Base-by-base conservation (phyloP, 2,113 vertebrate genomes). In the Setophaga coronata region DNA sequence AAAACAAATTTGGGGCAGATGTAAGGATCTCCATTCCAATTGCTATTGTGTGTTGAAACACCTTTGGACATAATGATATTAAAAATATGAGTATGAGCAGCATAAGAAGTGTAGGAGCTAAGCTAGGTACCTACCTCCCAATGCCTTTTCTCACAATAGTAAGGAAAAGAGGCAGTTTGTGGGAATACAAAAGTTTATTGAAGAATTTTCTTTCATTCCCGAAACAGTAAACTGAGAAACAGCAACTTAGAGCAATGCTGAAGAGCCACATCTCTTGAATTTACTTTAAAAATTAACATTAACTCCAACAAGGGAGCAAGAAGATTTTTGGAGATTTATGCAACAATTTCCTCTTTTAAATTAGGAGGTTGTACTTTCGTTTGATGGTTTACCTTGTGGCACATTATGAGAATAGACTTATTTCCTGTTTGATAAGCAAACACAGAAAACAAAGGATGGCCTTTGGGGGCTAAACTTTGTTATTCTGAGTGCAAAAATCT, bases 401-500 rank as follows among this genome's bases (percentile, higher is more conserved):
- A 90, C 80, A 53, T 72, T 72, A 58, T 4, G 5, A 87, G 93
- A 87, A 87, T 31, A 84, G 57, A 28, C 89, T 96, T 21, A 76
- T 95, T 95, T 96, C 28, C 50, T 57, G 7, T 71, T 82, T 6
- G 3, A 25, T 80, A 40, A 90, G 24, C 12, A 67, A 64, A 94
- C 36, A 51, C 64, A 87, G 58, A 56, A 90, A 81, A 57, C 7
- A 74, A 74, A 79, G 54, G 1, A 13, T 81, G 17, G 15, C 81
- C 6, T 86, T 21, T 81, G 23, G 7, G 36, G 20, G 11, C 12
- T 72, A 33, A 81, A 81, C 28, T 65, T 23, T 83, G 50, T 76
- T 93, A 36, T 83, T 89, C n/a, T 91, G n/a, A 71, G 29, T 50
- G 60, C 42, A 64, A 84, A 94, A 58, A 43, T 85, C 83, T 94